phyloP scores from a whole-genome alignment of 2,113 vertebrate genomes.

The Bos taurus region DNA sequence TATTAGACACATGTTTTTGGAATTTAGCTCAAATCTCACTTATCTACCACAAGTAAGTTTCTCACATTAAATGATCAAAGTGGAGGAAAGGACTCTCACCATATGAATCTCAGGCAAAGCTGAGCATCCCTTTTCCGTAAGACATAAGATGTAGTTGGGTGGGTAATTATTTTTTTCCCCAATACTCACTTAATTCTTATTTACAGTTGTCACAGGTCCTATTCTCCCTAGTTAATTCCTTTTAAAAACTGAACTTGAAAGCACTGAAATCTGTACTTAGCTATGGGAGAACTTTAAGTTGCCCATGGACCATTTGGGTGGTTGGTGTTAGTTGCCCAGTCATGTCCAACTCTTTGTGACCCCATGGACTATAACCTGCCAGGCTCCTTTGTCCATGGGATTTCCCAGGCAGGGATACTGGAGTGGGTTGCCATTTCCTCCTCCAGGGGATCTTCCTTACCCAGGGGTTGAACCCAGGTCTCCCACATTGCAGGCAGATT shows the following conservation, averaged over 20 bases:
- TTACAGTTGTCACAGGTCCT: background rate
- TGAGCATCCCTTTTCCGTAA: background rate
- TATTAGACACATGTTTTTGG: background rate
- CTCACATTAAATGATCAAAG: background rate
- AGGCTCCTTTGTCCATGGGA: background rate
- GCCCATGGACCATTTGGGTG: background rate
- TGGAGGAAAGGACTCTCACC: background rate
- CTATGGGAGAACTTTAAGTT: background rate
- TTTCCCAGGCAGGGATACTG: background rate
- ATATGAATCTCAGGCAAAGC: background rate
- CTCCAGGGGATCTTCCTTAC: background rate
- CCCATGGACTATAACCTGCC: background rate
- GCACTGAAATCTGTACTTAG: background rate
- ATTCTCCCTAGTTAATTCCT: background rate
- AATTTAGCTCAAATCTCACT: background rate
- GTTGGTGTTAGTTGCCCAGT: background rate
- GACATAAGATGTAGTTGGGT: background rate
- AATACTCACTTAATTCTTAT: background rate
- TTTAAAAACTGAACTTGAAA: background rate
- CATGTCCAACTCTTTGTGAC: background rate
- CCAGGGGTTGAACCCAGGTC: background rate
- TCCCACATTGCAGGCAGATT: background rate
- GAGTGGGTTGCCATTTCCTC: background rate
- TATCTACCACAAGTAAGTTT: background rate
- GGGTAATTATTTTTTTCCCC: background rate